Evolutionary conservation across 2,888 invertebrate species (phyloP), one percentile per base, ranked within the genome.

Genomic region (Archips xylosteana): DNA sequence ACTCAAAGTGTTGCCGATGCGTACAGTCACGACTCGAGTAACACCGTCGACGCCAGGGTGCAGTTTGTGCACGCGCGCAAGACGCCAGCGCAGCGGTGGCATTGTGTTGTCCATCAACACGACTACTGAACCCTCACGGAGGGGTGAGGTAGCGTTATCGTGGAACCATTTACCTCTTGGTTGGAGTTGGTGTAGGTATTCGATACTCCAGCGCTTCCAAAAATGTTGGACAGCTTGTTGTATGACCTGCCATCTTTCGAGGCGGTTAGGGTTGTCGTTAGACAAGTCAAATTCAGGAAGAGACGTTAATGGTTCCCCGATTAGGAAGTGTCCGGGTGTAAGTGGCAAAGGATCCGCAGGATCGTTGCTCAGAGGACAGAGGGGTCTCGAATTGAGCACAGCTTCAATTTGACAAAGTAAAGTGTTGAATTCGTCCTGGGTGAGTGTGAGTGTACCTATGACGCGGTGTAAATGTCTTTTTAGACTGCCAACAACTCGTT

Each of bases 261-360:
- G 23, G 23, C 23, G 23, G 23, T 23, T 23, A 23, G 23, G 23
- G 23, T 23, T 23, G 23, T 23, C 23, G 23, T 23, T 23, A 23
- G 23, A 23, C 23, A 23, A 23, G 23, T 32, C 61, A 15, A 36
- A 36, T 2, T 70, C 62, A 15, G 64, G 47, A 2, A 54, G 36
- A 12, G 71, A 34, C 2, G 15, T 47, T 13, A 65, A 47, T 32
- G 64, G 64, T 15, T 47, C 70, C 13, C 70, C 63, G 57, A 70
- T 49, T 2, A 70, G 15, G n/a, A 64, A 71, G 47, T 64, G 63
- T 12, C 23, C 42, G 5, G 70, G 70, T 36, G 63, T 39, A 8
- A 70, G 54, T 10, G 51, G 47, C 9, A 51, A 13, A 13, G 63
- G 70, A 47, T 64, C 59, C 12, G 23, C 2, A 32, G 32, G 32